Percentiles rank a stretch among this genome's conserved stretches.
These are phyloP conservation scores for Phengaris alcon DNA, from an alignment of 2,888 invertebrate species.

Conservation along the genomic window DNA sequence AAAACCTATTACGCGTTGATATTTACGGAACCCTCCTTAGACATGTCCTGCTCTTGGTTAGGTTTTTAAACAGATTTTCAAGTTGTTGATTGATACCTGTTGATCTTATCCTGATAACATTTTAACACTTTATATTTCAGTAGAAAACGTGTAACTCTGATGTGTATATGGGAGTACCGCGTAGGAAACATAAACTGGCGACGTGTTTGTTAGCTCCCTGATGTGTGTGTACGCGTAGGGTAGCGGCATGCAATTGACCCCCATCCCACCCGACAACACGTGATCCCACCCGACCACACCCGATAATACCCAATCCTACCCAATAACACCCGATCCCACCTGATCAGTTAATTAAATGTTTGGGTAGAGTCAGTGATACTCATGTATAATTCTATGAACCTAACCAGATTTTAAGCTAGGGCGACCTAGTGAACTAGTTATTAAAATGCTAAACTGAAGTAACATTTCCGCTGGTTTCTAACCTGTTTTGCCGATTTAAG, in stretches of 20 bases:
- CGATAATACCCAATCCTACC: background rate
- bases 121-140: background rate
- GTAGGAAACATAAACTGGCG: background rate
- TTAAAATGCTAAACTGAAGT: background rate
- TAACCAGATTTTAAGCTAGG: background rate
- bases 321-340: background rate
- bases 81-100: background rate
- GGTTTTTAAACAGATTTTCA: no score
- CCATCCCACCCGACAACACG: background rate
- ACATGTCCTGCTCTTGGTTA: no score
- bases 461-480: background rate
- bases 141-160: background rate
- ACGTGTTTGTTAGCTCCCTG: background rate
- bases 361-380: background rate
- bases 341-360: background rate
- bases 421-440: background rate
- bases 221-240: conserved; percentile 1
- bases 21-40: no score
- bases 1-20: no score
- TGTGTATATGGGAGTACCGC: background rate
- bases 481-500: background rate
- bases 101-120: background rate
- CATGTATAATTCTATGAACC: background rate
- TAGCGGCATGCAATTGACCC: background rate
- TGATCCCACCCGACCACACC: background rate